Percentiles rank a stretch among this genome's conserved stretches.
phyloP scores from a whole-genome alignment of 2,113 vertebrate genomes.

The Ginglymostoma cirratum region DNA sequence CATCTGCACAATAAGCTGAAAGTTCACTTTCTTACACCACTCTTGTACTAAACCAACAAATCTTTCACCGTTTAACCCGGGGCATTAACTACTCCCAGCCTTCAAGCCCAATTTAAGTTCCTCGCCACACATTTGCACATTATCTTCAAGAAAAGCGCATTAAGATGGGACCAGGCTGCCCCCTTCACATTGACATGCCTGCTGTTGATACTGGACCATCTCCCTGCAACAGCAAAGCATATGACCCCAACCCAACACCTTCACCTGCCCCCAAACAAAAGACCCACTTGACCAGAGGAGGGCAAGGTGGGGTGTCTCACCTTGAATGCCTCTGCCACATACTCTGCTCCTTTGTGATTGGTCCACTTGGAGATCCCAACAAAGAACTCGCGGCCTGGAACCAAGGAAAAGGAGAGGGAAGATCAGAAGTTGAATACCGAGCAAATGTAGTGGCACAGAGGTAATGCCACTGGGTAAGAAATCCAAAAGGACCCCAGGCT shows the following conservation, averaged over 20 bases:
- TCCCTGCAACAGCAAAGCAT: background rate
- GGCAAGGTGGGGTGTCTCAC: constrained; percentile 45
- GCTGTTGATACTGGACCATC: background rate
- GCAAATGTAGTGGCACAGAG: too few relatives aligned
- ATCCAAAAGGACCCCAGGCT: too few relatives aligned
- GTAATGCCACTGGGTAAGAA: too few relatives aligned
- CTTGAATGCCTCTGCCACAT: constrained; percentile 76
- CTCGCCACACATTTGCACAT: background rate
- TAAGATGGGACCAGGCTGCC: too few relatives aligned
- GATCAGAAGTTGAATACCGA: too few relatives aligned
- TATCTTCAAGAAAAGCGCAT: too few relatives aligned
- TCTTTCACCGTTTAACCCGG: background rate
- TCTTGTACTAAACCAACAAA: background rate
- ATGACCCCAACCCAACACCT: background rate
- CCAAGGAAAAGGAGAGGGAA: background rate
- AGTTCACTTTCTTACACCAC: background rate
- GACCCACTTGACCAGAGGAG: background rate
- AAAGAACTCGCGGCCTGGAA: constrained; percentile 77
- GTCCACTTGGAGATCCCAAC: constrained; percentile 83
- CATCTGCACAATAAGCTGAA: background rate
- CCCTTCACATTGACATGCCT: background rate
- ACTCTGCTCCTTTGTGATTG: constrained; percentile 75
- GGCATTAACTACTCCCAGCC: background rate
- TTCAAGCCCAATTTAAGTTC: background rate
- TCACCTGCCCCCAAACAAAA: background rate